Conservation (phyloP, 2,797 vertebrate species). For the Coregonus sp. region DNA sequence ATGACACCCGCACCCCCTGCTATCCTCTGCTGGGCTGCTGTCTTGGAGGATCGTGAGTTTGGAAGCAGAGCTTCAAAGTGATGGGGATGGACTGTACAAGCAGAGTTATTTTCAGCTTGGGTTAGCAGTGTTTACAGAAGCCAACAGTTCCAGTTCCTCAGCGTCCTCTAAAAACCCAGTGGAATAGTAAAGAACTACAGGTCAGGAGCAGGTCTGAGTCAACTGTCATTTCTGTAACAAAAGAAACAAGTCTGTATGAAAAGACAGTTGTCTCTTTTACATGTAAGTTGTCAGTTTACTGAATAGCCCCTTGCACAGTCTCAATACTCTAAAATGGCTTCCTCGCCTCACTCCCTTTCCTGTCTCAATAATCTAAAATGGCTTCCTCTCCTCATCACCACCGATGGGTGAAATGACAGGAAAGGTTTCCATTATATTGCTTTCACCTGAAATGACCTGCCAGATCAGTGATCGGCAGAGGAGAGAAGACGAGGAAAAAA, state of each 20-base stretch:
- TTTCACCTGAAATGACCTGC: too few species aligned
- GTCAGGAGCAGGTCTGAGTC: neutral
- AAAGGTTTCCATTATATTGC: too few species aligned
- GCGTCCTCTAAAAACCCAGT: too few species aligned
- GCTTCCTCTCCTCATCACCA: too few species aligned
- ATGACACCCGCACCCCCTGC: neutral
- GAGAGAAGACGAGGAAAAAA: neutral
- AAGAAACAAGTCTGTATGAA: neutral
- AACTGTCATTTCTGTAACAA: neutral
- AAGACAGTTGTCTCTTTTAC: too few species aligned
- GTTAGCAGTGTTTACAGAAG: neutral
- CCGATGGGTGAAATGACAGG: too few species aligned
- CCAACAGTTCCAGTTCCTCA: neutral
- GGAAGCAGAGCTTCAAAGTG: neutral
- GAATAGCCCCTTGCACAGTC: too few species aligned
- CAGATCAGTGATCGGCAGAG: neutral
- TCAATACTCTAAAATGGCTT: too few species aligned
- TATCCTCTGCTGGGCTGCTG: neutral
- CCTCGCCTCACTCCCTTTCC: too few species aligned
- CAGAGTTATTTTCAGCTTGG: neutral
- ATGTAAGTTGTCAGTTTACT: too few species aligned
- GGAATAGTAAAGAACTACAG: neutral
- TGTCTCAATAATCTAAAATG: too few species aligned
- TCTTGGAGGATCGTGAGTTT: neutral
- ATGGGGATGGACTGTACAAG: neutral